Conservation (phyloP, 2,888 invertebrate genomes). For the Papilio protenor region DNA sequence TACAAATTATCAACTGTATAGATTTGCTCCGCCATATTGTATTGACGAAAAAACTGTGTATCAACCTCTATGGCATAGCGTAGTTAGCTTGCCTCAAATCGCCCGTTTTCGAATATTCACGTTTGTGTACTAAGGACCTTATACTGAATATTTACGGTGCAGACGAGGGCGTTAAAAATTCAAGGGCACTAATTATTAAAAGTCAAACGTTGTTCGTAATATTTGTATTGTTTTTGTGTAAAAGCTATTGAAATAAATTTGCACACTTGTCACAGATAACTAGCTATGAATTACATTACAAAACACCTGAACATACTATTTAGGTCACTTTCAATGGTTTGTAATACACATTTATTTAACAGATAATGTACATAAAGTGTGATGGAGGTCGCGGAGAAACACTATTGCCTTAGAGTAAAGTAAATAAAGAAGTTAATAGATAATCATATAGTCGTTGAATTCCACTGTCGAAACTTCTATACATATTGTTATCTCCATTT, state of each 20-base stretch:
- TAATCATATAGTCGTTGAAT: neutral
- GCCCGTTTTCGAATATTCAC: too few relatives aligned
- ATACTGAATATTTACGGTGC: neutral
- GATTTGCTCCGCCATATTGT: too few relatives aligned
- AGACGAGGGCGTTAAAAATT: conserved; percentile 23
- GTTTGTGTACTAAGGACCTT: neutral
- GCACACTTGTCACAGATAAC: conserved; percentile 11
- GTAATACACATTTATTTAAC: neutral
- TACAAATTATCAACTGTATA: too few relatives aligned
- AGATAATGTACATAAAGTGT: neutral
- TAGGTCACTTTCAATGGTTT: neutral
- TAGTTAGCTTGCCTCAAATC: too few relatives aligned
- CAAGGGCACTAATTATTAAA: conserved; percentile 29
- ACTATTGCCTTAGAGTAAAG: neutral
- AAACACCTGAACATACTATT: neutral
- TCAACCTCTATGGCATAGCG: too few relatives aligned
- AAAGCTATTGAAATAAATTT: conserved; percentile 26
- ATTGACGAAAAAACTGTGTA: too few relatives aligned
- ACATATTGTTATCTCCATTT: too few relatives aligned
- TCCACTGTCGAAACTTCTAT: neutral
- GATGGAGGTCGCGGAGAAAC: neutral
- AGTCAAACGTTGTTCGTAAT: conserved; percentile 28
- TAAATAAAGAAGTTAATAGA: neutral
- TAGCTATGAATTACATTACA: conserved; percentile 3
- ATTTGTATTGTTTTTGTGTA: conserved; percentile 15